Conservation (phyloP, 1,140 invertebrate species). For the Oryzaephilus surinamensis region DNA sequence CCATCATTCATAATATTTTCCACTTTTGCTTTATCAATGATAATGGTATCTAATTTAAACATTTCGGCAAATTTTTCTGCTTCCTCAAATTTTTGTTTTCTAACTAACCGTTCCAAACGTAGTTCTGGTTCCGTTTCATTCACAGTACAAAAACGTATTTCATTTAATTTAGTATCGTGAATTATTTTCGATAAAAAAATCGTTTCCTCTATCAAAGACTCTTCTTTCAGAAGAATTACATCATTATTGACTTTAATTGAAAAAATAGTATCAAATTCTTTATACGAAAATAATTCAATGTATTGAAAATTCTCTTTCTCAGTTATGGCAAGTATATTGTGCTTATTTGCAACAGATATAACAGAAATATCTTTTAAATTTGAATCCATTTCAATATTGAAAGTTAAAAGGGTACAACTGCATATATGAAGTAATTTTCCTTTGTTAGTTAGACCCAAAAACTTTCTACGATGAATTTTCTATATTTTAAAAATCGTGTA, state of each 20-base stretch:
- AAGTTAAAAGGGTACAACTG: conserved; percentile 1
- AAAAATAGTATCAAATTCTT: conserved; percentile 17
- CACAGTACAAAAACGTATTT: conserved; percentile 19
- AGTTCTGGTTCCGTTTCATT: conserved; percentile 20
- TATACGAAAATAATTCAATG: conserved; percentile 8
- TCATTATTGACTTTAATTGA: conserved; percentile 14
- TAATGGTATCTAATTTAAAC: conserved; percentile 11
- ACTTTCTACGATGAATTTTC: too few species aligned
- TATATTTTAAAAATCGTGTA: conserved; percentile 6
- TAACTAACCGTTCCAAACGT: conserved; percentile 16
- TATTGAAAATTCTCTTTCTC: conserved; percentile 6
- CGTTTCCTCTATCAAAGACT: conserved; percentile 17
- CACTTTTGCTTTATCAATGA: conserved; percentile 22
- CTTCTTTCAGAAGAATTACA: conserved; percentile 13
- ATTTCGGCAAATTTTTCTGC: conserved; percentile 24
- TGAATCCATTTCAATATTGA: conserved; percentile 1
- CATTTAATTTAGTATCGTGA: conserved; percentile 8
- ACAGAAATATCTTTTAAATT: conserved; percentile 7
- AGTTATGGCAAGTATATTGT: conserved; percentile 11
- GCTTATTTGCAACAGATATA: conserved; percentile 5
- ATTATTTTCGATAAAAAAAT: conserved; percentile 19
- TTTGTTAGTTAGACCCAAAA: conserved; percentile 7
- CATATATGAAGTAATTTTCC: conserved; percentile 10
- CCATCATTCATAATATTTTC: conserved; percentile 11
- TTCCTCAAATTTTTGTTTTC: conserved; percentile 20